Base-by-base conservation (phyloP, 2,888 invertebrate genomes). In the Philopedon plagiatum region DNA sequence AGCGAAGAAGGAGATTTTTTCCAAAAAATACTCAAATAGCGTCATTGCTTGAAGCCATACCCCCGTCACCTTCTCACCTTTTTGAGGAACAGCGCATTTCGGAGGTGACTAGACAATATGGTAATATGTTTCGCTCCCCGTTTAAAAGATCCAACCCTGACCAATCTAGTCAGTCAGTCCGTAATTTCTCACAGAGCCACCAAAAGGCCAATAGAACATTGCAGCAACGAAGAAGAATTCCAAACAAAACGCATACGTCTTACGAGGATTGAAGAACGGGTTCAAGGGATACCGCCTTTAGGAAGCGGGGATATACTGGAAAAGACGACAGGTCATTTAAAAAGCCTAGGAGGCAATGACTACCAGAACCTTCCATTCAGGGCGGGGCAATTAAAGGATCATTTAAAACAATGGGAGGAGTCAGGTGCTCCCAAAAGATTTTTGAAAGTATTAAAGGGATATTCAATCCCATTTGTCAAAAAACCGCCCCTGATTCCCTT, bases 371-470 rank as follows among this genome's bases (percentile, higher is more conserved):
- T 34, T 34, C 1, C 62, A 15, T 62, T 32, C 34, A 46, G 29
- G 15, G 62, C 19, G 32, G 62, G 62, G 34, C 7, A 9, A 11
- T 34, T 34, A 11, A 11, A 5, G 9, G 34, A 51, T 23, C 61
- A 49, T 51, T 18, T 60, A 21, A n/a, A 60, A 34, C n/a, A 37
- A 5, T 75, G 75, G 76, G 26, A 34, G 56, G 29, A 56, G 23
- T 21, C 61, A 3, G 62, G 62, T 15, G 76, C 71, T 19, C 75
- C 73, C 15, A 39, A 49, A 51, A 32, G 21, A 15, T 57, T 76
- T 32, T 32, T 76, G 15, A 37, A 44, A 23, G 49, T 29, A 15
- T 61, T 75, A 75, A 73, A 46, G 21, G 75, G 76, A 15, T 76
- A 76, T 46, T 26, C 65, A 8, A 68, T 76, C 11, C 72, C 74